These are phyloP conservation scores for Dicaeum eximium DNA, from an alignment of 2,113 vertebrate genomes.

Conservation along the genomic window DNA sequence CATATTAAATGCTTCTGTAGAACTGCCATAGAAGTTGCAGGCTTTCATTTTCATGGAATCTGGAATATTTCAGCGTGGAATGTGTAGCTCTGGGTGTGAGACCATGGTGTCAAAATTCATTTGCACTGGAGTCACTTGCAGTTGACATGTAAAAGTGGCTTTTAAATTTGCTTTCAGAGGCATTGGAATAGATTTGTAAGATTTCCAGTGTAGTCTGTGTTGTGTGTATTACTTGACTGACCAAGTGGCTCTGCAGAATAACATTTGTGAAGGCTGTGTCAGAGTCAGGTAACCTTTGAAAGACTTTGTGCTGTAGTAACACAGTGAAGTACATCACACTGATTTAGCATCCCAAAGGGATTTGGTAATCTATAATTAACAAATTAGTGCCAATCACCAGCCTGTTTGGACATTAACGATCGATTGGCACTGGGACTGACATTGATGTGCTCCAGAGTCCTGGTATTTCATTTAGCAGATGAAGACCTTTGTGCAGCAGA, in stretches of 20 bases:
- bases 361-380: slow-evolving; percentile 2
- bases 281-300: neutral
- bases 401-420: neutral
- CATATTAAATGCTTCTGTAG: neutral
- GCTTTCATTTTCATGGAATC: neutral
- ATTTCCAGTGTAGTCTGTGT: accelerated
- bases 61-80: neutral
- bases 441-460: neutral
- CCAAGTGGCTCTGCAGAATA: neutral
- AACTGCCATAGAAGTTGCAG: neutral
- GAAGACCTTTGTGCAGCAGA: neutral
- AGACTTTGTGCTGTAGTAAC: neutral
- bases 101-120: neutral
- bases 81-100: neutral
- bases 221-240: neutral
- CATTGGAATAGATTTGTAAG: neutral
- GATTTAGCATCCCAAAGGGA: neutral
- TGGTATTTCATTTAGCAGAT: neutral
- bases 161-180: neutral
- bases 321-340: neutral
- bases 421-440: neutral
- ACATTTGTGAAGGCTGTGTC: neutral
- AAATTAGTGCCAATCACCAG: slow-evolving; percentile 14
- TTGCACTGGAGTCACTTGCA: neutral
- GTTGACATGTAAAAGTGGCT: neutral